Percentiles rank a stretch among this genome's conserved stretches.
phyloP scores from a whole-genome alignment of 1,140 invertebrate species.

The Brachionus paranguensis region DNA sequence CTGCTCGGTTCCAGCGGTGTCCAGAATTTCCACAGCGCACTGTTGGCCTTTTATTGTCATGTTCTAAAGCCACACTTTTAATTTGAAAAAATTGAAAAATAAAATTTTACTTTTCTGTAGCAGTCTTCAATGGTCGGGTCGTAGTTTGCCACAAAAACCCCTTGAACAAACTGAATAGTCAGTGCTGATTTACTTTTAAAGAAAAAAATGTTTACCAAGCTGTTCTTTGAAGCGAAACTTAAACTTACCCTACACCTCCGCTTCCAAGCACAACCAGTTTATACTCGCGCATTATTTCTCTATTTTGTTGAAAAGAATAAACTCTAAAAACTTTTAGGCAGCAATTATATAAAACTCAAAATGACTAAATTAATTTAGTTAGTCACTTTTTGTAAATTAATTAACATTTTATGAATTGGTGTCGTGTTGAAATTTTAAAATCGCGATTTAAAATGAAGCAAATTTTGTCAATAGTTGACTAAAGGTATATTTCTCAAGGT shows the following conservation, averaged over 20 bases:
- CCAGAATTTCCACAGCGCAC: conserved; percentile 98
- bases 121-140: conserved; percentile 91
- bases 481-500: neutral
- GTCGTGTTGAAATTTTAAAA: neutral
- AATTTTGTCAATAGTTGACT: neutral
- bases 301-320: neutral
- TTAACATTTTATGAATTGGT: neutral
- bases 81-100: neutral
- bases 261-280: conserved; percentile 97
- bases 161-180: conserved; percentile 95
- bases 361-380: neutral
- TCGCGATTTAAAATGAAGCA: neutral
- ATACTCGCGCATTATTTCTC: conserved; percentile 67
- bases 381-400: neutral
- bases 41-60: conserved; percentile 98
- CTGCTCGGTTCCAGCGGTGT: conserved; percentile 99
- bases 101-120: conserved; percentile 49
- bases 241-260: conserved; percentile 95
- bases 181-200: conserved; percentile 30
- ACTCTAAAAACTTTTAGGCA: neutral
- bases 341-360: neutral
- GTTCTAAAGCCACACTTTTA: conserved; percentile 59
- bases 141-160: conserved; percentile 99
- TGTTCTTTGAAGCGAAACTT: neutral
- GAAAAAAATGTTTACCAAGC: neutral